Evolutionary conservation across 2,113 vertebrate species (phyloP).

Genomic region (Beaufortia kweichowensis): DNA sequence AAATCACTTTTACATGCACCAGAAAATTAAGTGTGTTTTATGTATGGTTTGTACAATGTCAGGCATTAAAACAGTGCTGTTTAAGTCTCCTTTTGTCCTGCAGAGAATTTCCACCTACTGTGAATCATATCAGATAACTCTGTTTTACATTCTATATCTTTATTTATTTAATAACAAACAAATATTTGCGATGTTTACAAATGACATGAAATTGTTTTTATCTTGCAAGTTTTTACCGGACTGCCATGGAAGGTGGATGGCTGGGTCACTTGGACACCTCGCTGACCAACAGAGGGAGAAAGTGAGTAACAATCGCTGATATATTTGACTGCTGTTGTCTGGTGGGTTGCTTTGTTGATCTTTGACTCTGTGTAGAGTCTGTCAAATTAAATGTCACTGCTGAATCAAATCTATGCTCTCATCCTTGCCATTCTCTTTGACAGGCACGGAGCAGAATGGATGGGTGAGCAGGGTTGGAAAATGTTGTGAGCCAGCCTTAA

Average conservation of each 20-base stretch:
- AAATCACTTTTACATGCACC: neutral
- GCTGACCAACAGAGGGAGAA: constrained; percentile 73
- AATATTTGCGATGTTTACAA: neutral
- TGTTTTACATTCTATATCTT: too few species aligned
- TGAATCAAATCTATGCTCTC: neutral
- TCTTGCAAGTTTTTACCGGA: neutral
- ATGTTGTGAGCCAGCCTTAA: neutral
- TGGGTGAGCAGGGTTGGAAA: neutral
- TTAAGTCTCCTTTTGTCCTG: too few species aligned
- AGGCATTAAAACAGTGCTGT: neutral
- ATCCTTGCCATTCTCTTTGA: neutral
- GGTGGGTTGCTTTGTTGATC: neutral
- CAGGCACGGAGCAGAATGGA: neutral
- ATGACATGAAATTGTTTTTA: neutral
- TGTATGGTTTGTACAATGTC: neutral
- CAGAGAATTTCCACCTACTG: too few species aligned
- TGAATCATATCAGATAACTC: too few species aligned
- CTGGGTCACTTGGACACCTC: neutral
- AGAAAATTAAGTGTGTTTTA: neutral
- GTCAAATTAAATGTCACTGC: too few species aligned
- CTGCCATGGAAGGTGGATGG: neutral
- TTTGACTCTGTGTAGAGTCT: neutral
- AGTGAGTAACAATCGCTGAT: constrained; percentile 62
- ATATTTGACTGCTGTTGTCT: neutral
- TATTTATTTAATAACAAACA: neutral